phyloP scores from a whole-genome alignment of 1,140 invertebrate species.

The Drosophila tsacasi region DNA sequence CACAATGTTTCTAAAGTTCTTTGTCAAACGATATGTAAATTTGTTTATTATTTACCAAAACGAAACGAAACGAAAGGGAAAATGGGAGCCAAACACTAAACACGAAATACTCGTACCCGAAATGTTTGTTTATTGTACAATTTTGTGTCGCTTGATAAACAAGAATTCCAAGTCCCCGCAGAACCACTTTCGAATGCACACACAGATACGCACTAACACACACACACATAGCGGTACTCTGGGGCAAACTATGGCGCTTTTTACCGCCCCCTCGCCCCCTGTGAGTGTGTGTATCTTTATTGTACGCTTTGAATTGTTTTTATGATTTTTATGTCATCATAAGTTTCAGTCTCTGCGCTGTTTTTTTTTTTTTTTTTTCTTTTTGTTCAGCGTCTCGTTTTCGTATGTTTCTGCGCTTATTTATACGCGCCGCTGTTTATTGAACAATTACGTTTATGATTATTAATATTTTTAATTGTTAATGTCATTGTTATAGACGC shows the following conservation, averaged over 20 bases:
- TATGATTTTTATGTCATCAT: slow-evolving; percentile 84
- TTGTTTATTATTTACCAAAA: slow-evolving; percentile 77
- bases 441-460: slow-evolving; percentile 83
- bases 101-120: slow-evolving; percentile 60
- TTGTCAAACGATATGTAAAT: slow-evolving; percentile 80
- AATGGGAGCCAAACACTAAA: slow-evolving; percentile 56
- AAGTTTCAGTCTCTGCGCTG: slow-evolving; percentile 70
- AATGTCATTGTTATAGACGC: slow-evolving; percentile 77
- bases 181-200: slow-evolving; percentile 61
- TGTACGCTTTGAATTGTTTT: slow-evolving; percentile 82
- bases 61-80: slow-evolving; percentile 42
- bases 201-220: slow-evolving; percentile 42
- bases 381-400: slow-evolving; percentile 61
- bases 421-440: slow-evolving; percentile 75
- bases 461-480: slow-evolving; percentile 83
- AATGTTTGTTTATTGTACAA: slow-evolving; percentile 80
- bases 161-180: slow-evolving; percentile 62
- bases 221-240: slow-evolving; percentile 23
- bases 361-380: slow-evolving; percentile 36
- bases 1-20: slow-evolving; percentile 75
- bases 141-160: slow-evolving; percentile 82
- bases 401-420: slow-evolving; percentile 71
- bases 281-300: slow-evolving; percentile 69
- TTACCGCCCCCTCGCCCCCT: slow-evolving; percentile 17
- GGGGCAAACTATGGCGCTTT: slow-evolving; percentile 63